phyloP scores from a whole-genome alignment of 2,888 invertebrate genomes.

The Phania funesta region DNA sequence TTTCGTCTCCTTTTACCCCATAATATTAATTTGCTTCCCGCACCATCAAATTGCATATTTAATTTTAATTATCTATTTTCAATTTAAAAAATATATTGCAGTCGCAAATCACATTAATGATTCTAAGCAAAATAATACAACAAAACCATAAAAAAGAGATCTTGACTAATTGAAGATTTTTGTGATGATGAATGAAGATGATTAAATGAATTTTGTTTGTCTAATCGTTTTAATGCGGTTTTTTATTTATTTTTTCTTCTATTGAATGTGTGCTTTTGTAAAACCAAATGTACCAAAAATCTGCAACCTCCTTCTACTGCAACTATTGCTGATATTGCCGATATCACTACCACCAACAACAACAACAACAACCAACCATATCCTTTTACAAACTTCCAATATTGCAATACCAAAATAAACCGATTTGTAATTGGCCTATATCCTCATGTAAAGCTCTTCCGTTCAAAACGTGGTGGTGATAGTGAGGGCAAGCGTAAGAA shows the following conservation, averaged over 20 bases:
- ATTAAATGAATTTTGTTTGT: conserved; percentile 36
- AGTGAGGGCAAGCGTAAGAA: conserved; percentile 77
- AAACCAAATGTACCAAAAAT: conserved; percentile 32
- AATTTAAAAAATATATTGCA: conserved; percentile 18
- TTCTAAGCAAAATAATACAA: conserved; percentile 28
- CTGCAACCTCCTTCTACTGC: conserved; percentile 34
- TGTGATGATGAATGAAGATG: conserved; percentile 7
- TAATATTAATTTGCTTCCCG: conserved; percentile 13
- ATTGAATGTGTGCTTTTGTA: conserved; percentile 55
- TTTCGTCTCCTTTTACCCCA: background rate
- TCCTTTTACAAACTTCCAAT: background rate
- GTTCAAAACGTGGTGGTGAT: conserved; percentile 73
- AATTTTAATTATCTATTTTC: background rate
- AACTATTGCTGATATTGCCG: conserved; percentile 9
- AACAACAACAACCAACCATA: background rate
- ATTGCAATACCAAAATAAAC: background rate
- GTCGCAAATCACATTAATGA: background rate
- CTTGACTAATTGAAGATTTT: conserved; percentile 42
- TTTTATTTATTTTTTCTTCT: conserved; percentile 58
- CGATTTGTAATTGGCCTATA: background rate
- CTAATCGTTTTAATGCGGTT: conserved; percentile 66
- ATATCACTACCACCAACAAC: background rate
- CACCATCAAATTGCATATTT: conserved; percentile 22
- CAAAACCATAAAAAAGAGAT: conserved; percentile 27
- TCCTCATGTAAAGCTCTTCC: conserved; percentile 68